A percentile compares a stretch with the other conserved stretches of the same genome.
Conservation (phyloP, 2,797 vertebrate species). For the Channa striata region DNA sequence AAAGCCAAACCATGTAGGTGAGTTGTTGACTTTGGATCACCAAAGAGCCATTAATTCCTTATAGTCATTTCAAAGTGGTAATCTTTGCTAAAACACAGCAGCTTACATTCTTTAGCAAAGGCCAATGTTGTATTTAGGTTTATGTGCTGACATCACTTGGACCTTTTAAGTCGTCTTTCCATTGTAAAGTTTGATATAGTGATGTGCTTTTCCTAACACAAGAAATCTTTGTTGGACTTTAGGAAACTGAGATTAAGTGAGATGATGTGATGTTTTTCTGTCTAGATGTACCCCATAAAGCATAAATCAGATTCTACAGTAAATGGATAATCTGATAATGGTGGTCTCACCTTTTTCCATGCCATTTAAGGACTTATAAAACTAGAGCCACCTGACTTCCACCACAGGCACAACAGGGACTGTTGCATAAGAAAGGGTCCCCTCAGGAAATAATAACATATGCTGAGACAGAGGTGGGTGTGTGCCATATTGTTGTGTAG, state of each 20-base stretch:
- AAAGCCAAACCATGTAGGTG: not conserved
- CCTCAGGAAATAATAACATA: conserved; percentile 58
- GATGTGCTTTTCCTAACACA: conserved; percentile 9
- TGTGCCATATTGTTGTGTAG: conserved; percentile 67
- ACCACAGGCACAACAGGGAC: conserved; percentile 33
- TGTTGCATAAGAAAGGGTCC: conserved; percentile 55
- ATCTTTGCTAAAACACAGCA: not conserved
- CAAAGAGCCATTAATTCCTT: conserved; percentile 13
- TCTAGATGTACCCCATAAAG: conserved; percentile 4
- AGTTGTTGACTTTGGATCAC: not conserved
- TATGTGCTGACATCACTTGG: not conserved
- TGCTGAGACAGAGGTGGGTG: conserved; percentile 42
- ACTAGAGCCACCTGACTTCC: conserved; percentile 20
- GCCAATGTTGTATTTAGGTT: not conserved
- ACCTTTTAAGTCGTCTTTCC: not conserved
- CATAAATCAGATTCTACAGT: conserved; percentile 23
- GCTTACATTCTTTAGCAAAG: not conserved
- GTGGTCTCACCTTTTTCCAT: not conserved
- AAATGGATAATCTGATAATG: conserved; percentile 15
- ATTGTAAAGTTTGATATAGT: conserved; percentile 6
- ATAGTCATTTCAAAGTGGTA: conserved; percentile 6
- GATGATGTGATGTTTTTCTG: conserved; percentile 7
- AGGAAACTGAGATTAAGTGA: conserved; percentile 3
- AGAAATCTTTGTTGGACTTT: not conserved
- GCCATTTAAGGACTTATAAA: conserved; percentile 36